Evolutionary conservation across 1,140 invertebrate genomes (phyloP).

Genomic region (Bombus waltoni): DNA sequence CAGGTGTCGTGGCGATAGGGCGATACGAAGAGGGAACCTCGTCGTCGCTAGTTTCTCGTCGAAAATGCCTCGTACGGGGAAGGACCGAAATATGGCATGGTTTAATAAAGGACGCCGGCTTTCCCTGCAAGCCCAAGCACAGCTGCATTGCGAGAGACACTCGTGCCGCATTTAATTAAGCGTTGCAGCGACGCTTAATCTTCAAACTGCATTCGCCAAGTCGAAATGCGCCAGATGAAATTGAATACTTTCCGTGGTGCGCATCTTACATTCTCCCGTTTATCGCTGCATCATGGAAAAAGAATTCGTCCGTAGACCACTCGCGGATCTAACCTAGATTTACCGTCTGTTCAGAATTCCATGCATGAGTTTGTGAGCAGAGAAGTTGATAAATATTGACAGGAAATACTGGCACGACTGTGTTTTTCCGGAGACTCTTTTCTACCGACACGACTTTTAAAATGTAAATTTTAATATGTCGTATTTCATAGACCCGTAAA

Average conservation of each 20-base stretch:
- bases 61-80: constrained; percentile 21
- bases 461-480: constrained; percentile 10
- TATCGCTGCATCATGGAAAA: neutral
- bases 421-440: too few species aligned
- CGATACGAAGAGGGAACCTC: neutral
- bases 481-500: neutral
- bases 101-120: constrained; percentile 47
- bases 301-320: neutral
- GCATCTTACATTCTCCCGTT: neutral
- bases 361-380: neutral
- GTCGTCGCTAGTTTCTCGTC: neutral
- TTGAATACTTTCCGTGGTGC: constrained; percentile 35
- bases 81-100: constrained; percentile 36
- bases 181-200: constrained; percentile 43
- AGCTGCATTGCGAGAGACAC: constrained; percentile 27
- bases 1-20: neutral
- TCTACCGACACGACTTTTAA: neutral
- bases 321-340: too few species aligned
- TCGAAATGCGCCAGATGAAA: constrained; percentile 30
- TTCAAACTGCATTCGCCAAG: constrained; percentile 28
- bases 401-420: too few species aligned
- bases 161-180: constrained; percentile 44
- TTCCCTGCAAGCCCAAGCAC: constrained; percentile 1
- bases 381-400: neutral
- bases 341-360: neutral